Conservation (phyloP, 2,797 vertebrate species). For the Poecilia velifera region DNA sequence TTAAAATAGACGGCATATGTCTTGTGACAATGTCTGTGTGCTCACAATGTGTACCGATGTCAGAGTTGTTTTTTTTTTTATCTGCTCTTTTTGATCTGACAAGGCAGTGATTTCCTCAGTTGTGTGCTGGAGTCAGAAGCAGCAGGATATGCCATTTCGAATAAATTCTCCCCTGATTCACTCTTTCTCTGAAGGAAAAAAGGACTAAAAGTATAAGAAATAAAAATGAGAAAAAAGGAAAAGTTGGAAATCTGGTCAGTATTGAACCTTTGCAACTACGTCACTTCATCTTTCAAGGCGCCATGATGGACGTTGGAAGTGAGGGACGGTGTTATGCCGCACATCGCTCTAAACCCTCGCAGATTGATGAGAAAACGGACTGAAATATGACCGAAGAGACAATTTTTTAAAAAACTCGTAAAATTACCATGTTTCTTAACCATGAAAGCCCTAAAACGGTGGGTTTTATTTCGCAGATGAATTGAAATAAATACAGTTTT, state of each 20-base stretch:
- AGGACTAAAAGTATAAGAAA: background rate
- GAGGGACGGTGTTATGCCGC: too few species aligned
- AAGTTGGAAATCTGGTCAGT: background rate
- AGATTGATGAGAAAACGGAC: too few species aligned
- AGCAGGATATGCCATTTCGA: constrained; percentile 21
- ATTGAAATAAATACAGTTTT: too few species aligned
- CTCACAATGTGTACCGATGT: constrained; percentile 41
- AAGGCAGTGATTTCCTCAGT: constrained; percentile 21
- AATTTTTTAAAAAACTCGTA: too few species aligned
- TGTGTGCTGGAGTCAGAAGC: constrained; percentile 17
- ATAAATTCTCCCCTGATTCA: constrained; percentile 8
- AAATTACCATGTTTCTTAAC: too few species aligned
- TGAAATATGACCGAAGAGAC: too few species aligned
- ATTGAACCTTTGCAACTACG: too few species aligned
- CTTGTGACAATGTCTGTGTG: constrained; percentile 18
- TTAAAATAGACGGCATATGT: constrained; percentile 34
- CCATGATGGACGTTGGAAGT: too few species aligned
- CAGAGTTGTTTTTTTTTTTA: constrained; percentile 19
- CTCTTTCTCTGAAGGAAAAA: background rate
- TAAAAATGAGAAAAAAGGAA: background rate
- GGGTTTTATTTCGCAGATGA: too few species aligned
- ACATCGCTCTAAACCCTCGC: too few species aligned
- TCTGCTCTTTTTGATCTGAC: constrained; percentile 45
- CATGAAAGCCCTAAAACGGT: too few species aligned
- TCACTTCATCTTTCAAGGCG: too few species aligned